phyloP scores from a whole-genome alignment of 2,888 invertebrate species.

The Mylabris sibirica region DNA sequence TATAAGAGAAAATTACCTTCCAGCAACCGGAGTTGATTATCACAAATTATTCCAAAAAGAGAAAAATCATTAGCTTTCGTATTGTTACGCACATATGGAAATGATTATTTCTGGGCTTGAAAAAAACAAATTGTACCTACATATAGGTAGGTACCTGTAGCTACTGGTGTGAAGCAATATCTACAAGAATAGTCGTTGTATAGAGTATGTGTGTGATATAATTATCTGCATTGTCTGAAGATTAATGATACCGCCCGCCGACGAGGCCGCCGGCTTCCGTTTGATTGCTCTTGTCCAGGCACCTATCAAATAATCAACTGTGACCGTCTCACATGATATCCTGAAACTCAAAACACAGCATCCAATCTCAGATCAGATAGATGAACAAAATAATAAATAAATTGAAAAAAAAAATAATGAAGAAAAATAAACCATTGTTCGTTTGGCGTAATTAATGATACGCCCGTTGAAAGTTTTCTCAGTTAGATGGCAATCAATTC shows the following conservation, averaged over 20 bases:
- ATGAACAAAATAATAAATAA: no score
- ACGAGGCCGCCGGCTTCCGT: conserved; percentile 59
- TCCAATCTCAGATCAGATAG: not conserved
- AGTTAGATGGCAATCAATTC: not conserved
- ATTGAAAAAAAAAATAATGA: no score
- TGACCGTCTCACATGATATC: conserved; percentile 46
- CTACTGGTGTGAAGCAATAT: conserved; percentile 49
- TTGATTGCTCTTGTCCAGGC: conserved; percentile 55
- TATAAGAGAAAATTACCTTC: not conserved
- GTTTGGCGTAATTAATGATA: conserved; percentile 44
- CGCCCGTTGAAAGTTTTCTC: conserved; percentile 33
- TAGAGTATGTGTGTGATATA: conserved; percentile 52
- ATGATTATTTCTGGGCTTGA: not conserved
- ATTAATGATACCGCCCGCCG: conserved; percentile 56
- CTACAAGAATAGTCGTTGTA: not conserved
- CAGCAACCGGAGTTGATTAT: not conserved
- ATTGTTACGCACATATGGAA: not conserved
- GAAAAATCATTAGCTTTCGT: not conserved
- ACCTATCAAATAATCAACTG: conserved; percentile 57
- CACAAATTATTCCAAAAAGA: not conserved
- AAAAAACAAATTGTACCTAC: not conserved
- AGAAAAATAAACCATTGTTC: conserved; percentile 21
- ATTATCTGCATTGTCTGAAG: conserved; percentile 60
- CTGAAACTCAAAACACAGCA: conserved; percentile 14
- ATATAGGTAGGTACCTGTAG: not conserved